Percentiles rank a stretch among this genome's conserved stretches.
Conservation (phyloP, 2,888 invertebrate species). For the Abscondita cerata region DNA sequence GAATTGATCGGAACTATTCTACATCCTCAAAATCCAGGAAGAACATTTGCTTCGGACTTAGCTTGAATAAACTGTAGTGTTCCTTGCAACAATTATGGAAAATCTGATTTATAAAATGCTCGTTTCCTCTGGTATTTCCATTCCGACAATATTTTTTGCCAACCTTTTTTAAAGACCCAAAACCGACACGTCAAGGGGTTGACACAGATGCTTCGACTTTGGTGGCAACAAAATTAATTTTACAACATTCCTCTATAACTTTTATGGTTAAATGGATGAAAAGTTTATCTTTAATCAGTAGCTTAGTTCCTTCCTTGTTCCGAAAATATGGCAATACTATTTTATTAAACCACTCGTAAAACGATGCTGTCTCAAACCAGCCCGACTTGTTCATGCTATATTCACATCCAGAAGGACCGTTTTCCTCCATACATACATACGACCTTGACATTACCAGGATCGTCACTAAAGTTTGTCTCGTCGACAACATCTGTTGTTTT, state of each 20-base stretch:
- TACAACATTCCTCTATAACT: not conserved
- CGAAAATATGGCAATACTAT: slow-evolving; percentile 8
- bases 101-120: slow-evolving; percentile 1
- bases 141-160: slow-evolving; percentile 1
- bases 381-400: not conserved
- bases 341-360: slow-evolving; percentile 5
- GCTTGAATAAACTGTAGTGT: not conserved
- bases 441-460: slow-evolving; percentile 45
- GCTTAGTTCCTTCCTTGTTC: slow-evolving; percentile 5
- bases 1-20: slow-evolving; percentile 1
- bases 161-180: not conserved
- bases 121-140: slow-evolving; percentile 4
- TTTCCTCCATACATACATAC: too few species aligned
- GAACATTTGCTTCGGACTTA: not conserved
- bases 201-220: not conserved
- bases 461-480: slow-evolving; percentile 46
- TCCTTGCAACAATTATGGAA: not conserved
- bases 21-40: slow-evolving; percentile 1
- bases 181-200: not conserved
- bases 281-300: slow-evolving; percentile 2
- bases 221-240: slow-evolving; percentile 3
- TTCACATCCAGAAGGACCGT: slow-evolving; percentile 35
- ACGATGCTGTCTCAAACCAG: slow-evolving; percentile 6
- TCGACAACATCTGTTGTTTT: too few species aligned
- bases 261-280: not conserved